Evolutionary conservation across 1,140 invertebrate genomes (phyloP), one percentile per base, ranked within the genome.

Genomic region (Drosophila nebulosa): DNA sequence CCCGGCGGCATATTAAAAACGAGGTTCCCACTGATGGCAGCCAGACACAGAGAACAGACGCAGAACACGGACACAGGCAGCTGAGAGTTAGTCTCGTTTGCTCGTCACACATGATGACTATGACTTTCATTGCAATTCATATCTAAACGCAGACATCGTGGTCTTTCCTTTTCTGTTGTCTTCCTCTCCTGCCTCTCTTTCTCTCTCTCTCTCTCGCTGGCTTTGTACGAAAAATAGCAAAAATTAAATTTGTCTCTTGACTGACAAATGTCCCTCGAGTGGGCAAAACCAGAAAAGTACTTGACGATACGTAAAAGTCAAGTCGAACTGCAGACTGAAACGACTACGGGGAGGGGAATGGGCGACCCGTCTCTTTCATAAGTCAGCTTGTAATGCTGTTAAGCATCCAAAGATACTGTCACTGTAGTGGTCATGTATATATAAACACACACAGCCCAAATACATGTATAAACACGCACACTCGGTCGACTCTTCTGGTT

Each of bases 171-270:
- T 32, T 7, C 35, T 18, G 14, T 1, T 24, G n/a, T n/a, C n/a
- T n/a, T 27, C 2, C 42, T 6, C 36, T 32, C 4, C 24, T 4
- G n/a, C 0, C 16, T 16, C 21, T 10, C 16, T 2, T 30, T 10
- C 18, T 26, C 7, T 7, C 36, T 21, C 12, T 18, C n/a, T 35
- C 18, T 9, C 12, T 6, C 16, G 55, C 39, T 69, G 69, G 22
- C 30, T 46, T 52, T 52, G 39, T 50, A 53, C 53, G 76, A 61
- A 74, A 79, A 78, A 70, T 74, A 57, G 80, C 71, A 79, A 84
- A 90, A 88, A 90, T 90, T 90, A 90, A 90, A 90, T 90, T 90
- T 88, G 89, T 89, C 89, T 90, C 84, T 85, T 86, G 80, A 90
- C 89, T 90, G 79, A 90, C 81, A 90, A 90, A 90, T 90, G 89